Conservation (phyloP, 2,113 vertebrate genomes). For the Pipra filicauda region DNA sequence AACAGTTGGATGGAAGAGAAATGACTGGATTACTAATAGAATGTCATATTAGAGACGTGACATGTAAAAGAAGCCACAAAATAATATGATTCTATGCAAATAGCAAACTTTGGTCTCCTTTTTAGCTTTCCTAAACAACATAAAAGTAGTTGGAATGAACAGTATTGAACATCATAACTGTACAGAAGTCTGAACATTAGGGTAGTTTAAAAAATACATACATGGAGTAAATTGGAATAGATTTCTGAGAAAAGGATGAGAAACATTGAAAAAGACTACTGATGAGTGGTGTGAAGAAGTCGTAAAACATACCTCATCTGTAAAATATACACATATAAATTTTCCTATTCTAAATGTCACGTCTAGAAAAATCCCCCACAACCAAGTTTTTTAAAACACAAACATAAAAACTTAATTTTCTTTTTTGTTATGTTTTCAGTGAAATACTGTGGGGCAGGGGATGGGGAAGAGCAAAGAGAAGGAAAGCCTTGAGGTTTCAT, state of each 20-base stretch:
- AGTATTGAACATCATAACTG: not conserved
- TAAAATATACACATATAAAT: not conserved
- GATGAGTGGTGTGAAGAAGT: not conserved
- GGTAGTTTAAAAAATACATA: not conserved
- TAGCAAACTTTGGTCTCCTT: not conserved
- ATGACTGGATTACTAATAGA: not conserved
- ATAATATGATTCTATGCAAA: not conserved
- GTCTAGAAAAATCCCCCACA: not conserved
- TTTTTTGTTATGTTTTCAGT: not conserved
- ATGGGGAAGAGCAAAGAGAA: fast-evolving
- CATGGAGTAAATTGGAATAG: not conserved
- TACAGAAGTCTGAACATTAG: not conserved
- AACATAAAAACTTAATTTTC: not conserved
- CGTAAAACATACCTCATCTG: not conserved
- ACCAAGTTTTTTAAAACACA: not conserved
- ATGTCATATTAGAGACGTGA: not conserved
- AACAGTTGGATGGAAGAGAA: not conserved
- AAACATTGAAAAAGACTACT: not conserved
- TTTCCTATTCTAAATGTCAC: not conserved
- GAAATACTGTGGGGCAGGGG: fast-evolving
- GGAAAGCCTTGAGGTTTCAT: not conserved
- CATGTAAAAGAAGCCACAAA: not conserved
- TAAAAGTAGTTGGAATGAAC: not conserved
- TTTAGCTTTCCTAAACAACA: not conserved
- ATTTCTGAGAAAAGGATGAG: not conserved